phyloP scores from a whole-genome alignment of 2,113 vertebrate genomes.

The Rana temporaria region DNA sequence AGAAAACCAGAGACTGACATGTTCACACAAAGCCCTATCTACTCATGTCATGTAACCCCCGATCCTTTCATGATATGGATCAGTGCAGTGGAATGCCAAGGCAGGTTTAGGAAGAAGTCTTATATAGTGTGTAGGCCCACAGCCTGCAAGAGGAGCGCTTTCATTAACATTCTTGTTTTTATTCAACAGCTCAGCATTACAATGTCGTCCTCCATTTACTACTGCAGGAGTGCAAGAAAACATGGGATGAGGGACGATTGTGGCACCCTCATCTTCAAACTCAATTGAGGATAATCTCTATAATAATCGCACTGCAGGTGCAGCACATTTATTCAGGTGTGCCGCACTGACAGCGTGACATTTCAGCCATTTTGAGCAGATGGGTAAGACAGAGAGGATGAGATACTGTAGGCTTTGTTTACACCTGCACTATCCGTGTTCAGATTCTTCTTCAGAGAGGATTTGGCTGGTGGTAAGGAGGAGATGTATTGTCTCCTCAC shows the following conservation, averaged over 20 bases:
- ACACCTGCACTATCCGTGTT: too few species aligned
- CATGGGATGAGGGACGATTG: not conserved
- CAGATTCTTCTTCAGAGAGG: too few species aligned
- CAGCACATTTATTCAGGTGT: too few species aligned
- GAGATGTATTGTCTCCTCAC: too few species aligned
- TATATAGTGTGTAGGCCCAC: not conserved
- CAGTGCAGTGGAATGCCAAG: conserved; percentile 22
- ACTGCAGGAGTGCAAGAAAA: not conserved
- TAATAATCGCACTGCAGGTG: not conserved
- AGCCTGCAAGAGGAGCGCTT: not conserved
- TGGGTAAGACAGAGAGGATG: too few species aligned
- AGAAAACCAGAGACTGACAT: not conserved
- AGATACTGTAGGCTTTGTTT: too few species aligned
- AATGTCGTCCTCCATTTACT: not conserved
- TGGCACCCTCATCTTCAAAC: not conserved
- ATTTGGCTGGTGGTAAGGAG: too few species aligned
- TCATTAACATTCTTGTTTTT: conserved; percentile 35
- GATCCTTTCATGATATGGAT: conserved; percentile 29
- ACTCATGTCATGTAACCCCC: not conserved
- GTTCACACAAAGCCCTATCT: conserved; percentile 15
- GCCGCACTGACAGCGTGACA: too few species aligned
- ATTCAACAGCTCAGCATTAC: conserved; percentile 8
- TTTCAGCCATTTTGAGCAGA: too few species aligned
- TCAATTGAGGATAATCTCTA: too few species aligned
- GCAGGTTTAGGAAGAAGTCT: not conserved